These are phyloP conservation scores for Andrena bucephala DNA, from an alignment of 2,888 invertebrate species.

Conservation along the genomic window DNA sequence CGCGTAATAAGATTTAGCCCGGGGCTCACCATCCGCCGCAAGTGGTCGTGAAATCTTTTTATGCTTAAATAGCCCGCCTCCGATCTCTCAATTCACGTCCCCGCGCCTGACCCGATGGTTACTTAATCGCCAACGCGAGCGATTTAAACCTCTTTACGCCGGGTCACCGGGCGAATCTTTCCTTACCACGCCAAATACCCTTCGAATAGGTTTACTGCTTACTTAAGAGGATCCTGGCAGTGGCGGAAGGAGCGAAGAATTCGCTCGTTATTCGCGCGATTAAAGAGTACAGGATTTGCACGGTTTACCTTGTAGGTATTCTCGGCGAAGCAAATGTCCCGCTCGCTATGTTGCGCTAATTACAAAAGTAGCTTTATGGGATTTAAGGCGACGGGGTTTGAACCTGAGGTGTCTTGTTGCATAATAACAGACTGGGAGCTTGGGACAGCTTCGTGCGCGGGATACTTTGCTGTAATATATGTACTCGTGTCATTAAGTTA, in stretches of 20 bases:
- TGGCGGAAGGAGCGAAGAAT: slow-evolving; percentile 16
- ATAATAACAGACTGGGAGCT: background rate
- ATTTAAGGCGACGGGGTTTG: background rate
- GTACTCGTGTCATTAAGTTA: background rate
- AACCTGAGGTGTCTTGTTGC: background rate
- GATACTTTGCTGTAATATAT: background rate
- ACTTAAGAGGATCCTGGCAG: slow-evolving; percentile 12
- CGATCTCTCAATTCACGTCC: slow-evolving; percentile 2
- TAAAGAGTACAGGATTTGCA: slow-evolving; percentile 19
- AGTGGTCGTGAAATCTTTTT: slow-evolving; percentile 23
- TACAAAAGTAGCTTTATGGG: slow-evolving; percentile 5
- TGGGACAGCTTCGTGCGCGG: background rate
- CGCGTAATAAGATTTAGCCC: slow-evolving; percentile 28
- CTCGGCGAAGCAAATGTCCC: background rate
- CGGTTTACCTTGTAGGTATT: background rate
- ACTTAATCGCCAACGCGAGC: slow-evolving; percentile 8
- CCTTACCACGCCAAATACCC: background rate
- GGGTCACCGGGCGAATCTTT: background rate
- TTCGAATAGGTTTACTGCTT: background rate
- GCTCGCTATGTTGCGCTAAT: slow-evolving; percentile 16
- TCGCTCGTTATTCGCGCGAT: slow-evolving; percentile 10
- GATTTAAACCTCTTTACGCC: slow-evolving; percentile 21
- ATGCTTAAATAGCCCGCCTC: slow-evolving; percentile 8
- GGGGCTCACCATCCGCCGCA: slow-evolving; percentile 7
- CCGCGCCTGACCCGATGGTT: background rate